Evolutionary conservation across 2,797 vertebrate species (phyloP), one percentile per base, ranked within the genome.

Genomic region (Neostethus bicornis): DNA sequence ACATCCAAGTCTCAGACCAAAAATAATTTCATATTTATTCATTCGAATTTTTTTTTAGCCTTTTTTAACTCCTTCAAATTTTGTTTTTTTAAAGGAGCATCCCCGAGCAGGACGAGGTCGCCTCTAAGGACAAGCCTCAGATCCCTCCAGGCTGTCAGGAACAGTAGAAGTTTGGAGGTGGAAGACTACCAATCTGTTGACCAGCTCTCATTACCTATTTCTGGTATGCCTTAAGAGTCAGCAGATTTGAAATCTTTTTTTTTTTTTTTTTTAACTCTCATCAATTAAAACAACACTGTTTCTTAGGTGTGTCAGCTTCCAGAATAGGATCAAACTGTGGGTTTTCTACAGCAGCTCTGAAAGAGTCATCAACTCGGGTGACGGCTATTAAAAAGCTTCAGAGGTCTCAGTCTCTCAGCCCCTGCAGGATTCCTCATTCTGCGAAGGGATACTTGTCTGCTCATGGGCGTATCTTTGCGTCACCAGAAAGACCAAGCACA

Each of bases 111-210:
- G 85, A 73, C 73, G 73, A 80, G 80, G 76, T 70, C 82, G 0
- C 81, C 85, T 38, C 81, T 90, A 61, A 77, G 81, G 54, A 92
- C 90, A 19, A 89, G 91, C 70, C 90, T 93, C 13, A 91, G 91
- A 3, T 81, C 92, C 1, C 73, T 94, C 11, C 92, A 93, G 76
- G 91, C 93, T 0, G 88, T 93, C 0, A 85, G 92, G 29, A 91
- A 91, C 85, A 93, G 93, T 37, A 77, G 90, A 4, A 93, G 90
- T 70, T 58, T 93, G 70, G 93, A 94, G 42, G 83, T 53, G 0
- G 86, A 93, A 0, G 75, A 92, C 45, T 78, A 75, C 72, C 78
- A 65, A 34, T 79, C 88, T 2, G 58, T 73, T 62, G 86, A 85
- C 14, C 88, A 84, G 14, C 80, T 81, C 29, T 7, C 10, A 16